Evolutionary conservation across 2,797 vertebrate genomes (phyloP).

Genomic region (Pangasius krempfi): DNA sequence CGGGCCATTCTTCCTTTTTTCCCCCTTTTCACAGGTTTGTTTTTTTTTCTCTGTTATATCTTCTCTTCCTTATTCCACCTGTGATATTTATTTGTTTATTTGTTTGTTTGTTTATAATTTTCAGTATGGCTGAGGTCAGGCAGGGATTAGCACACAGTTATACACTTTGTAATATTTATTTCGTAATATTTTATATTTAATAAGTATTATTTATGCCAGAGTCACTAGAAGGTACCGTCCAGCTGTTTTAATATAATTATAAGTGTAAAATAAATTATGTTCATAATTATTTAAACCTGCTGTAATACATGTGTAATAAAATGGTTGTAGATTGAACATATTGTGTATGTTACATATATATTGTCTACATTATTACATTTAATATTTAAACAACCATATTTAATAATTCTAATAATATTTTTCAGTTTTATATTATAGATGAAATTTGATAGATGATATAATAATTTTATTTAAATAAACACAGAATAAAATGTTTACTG

Average conservation of each 20-base stretch:
- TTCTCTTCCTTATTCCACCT: not conserved
- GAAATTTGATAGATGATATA: not conserved
- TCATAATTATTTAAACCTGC: not conserved
- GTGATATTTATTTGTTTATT: not conserved
- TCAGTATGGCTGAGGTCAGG: not conserved
- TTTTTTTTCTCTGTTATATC: not conserved
- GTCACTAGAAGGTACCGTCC: too few relatives aligned
- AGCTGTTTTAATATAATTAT: not conserved
- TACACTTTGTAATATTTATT: not conserved
- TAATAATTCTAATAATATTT: not conserved
- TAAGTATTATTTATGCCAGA: not conserved
- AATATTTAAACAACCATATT: not conserved
- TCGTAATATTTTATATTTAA: not conserved
- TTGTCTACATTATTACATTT: not conserved
- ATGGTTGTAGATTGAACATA: not conserved
- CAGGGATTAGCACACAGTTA: not conserved
- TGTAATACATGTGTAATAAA: not conserved
- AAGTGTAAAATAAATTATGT: not conserved
- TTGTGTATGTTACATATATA: not conserved
- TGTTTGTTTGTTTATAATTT: not conserved
- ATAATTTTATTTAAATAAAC: not conserved
- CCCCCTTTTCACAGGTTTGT: not conserved
- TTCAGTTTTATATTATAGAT: not conserved
- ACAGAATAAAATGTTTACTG: not conserved
- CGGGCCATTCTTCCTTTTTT: constrained; percentile 17